Percentiles rank a stretch among this genome's conserved stretches.
phyloP scores from a whole-genome alignment of 2,888 invertebrate species.

The Nematopogon swammerdamellus region DNA sequence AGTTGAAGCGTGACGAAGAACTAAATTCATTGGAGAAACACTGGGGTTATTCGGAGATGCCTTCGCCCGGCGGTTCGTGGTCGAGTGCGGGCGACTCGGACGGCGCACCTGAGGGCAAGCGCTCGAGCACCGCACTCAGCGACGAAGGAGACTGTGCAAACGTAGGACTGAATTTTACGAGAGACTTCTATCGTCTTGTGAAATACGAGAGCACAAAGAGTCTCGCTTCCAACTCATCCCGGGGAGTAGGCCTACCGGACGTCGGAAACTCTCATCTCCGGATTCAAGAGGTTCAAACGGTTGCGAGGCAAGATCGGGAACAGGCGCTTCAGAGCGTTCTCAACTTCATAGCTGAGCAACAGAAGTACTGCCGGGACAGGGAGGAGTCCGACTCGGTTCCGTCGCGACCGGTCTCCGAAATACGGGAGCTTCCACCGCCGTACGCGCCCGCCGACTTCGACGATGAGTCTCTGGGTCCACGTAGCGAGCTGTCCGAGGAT shows the following conservation, averaged over 20 bases:
- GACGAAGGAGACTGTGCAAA: slow-evolving; percentile 65
- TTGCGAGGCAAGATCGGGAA: slow-evolving; percentile 60
- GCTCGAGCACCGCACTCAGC: slow-evolving; percentile 66
- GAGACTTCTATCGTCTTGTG: slow-evolving; percentile 77
- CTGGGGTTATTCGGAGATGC: slow-evolving; percentile 61
- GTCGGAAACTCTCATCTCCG: slow-evolving; percentile 35
- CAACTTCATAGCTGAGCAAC: slow-evolving; percentile 73
- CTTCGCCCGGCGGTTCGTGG: slow-evolving; percentile 62
- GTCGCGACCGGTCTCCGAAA: slow-evolving; percentile 53
- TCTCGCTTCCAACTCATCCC: slow-evolving; percentile 70
- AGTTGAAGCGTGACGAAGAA: slow-evolving; percentile 55
- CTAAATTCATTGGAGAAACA: slow-evolving; percentile 52
- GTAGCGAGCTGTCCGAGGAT: slow-evolving; percentile 46
- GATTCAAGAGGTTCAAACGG: slow-evolving; percentile 43
- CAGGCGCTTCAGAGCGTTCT: slow-evolving; percentile 70
- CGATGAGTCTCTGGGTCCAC: slow-evolving; percentile 44
- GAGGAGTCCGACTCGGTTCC: slow-evolving; percentile 58
- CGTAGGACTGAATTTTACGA: slow-evolving; percentile 70
- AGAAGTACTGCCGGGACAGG: slow-evolving; percentile 63
- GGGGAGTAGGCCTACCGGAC: slow-evolving; percentile 59
- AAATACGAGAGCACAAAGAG: slow-evolving; percentile 80
- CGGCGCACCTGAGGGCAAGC: slow-evolving; percentile 63
- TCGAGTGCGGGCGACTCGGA: slow-evolving; percentile 45
- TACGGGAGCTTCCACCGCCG: slow-evolving; percentile 53
- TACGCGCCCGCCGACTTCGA: slow-evolving; percentile 48